Evolutionary conservation across 2,113 vertebrate genomes (phyloP).

Genomic region (Crypturellus undulatus): DNA sequence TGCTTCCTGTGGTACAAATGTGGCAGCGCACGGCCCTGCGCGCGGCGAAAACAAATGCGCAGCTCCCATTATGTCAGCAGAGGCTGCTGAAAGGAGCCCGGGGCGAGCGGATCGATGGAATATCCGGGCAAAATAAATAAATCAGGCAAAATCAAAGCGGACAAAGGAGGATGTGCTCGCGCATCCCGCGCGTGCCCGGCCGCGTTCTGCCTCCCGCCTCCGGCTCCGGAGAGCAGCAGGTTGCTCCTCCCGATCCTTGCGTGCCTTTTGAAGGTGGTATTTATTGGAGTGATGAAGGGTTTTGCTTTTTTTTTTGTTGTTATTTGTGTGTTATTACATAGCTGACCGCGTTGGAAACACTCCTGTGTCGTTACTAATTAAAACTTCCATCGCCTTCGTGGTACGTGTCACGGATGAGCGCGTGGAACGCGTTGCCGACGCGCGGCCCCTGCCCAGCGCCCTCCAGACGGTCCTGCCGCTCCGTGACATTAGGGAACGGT

Average conservation of each 20-base stretch:
- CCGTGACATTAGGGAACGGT: no score
- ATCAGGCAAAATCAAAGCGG: accelerated
- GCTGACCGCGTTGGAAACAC: neutral
- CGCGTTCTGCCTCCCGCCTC: no score
- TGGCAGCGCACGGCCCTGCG: conserved; percentile 12
- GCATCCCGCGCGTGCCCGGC: no score
- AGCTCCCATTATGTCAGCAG: neutral
- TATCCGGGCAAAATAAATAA: accelerated
- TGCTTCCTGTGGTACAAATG: conserved; percentile 77
- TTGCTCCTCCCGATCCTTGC: neutral
- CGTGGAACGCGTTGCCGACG: neutral
- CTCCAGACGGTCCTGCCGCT: neutral
- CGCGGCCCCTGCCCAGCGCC: neutral
- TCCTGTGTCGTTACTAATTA: conserved; percentile 35
- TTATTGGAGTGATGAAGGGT: neutral
- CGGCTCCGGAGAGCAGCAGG: accelerated
- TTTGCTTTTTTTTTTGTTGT: neutral
- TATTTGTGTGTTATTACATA: neutral
- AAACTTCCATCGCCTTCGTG: conserved; percentile 34
- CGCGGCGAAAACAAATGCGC: conserved; percentile 23
- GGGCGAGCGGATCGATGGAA: accelerated
- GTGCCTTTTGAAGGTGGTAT: accelerated
- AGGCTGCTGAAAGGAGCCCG: neutral
- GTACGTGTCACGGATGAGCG: conserved; percentile 43
- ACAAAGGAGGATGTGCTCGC: no score